Conservation (phyloP, 2,888 invertebrate genomes). For the Polyommatus iphigenia region DNA sequence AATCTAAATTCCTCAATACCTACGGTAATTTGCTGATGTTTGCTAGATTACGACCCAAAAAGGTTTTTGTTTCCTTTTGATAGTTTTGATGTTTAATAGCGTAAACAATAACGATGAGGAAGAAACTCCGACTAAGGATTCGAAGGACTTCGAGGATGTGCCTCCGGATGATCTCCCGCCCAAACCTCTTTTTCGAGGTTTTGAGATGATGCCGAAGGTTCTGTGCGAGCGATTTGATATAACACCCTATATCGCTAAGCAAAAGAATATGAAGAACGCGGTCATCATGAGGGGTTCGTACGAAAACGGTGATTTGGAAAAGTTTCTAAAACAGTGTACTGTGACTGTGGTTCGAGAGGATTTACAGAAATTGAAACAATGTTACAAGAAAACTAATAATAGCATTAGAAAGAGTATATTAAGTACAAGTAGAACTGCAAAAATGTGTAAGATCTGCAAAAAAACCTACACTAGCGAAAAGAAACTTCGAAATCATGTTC, state of each 20-base stretch:
- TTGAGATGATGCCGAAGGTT: conserved; percentile 55
- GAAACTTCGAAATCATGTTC: conserved; percentile 58
- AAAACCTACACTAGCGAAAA: conserved; percentile 59
- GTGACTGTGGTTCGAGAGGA: conserved; percentile 54
- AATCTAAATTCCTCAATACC: not conserved
- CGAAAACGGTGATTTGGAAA: conserved; percentile 33
- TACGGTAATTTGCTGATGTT: conserved; percentile 9
- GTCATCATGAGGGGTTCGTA: conserved; percentile 18
- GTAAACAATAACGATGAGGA: not conserved
- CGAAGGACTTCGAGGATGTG: not conserved
- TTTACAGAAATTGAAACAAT: conserved; percentile 48
- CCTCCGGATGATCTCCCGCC: conserved; percentile 41
- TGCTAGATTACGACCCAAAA: not conserved
- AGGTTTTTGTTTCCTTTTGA: not conserved
- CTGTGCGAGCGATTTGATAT: conserved; percentile 54
- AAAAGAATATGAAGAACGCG: conserved; percentile 14
- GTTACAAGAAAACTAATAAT: conserved; percentile 39
- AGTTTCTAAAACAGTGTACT: conserved; percentile 46
- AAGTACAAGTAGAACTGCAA: conserved; percentile 38
- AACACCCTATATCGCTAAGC: conserved; percentile 49
- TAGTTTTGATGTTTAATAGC: not conserved
- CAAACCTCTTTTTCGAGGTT: conserved; percentile 54
- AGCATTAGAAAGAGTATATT: conserved; percentile 34
- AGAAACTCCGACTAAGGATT: not conserved
- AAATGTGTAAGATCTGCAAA: conserved; percentile 63